Evolutionary conservation across 2,797 vertebrate species (phyloP), one percentile per base, ranked within the genome.

Genomic region (Steatocranus sp.): DNA sequence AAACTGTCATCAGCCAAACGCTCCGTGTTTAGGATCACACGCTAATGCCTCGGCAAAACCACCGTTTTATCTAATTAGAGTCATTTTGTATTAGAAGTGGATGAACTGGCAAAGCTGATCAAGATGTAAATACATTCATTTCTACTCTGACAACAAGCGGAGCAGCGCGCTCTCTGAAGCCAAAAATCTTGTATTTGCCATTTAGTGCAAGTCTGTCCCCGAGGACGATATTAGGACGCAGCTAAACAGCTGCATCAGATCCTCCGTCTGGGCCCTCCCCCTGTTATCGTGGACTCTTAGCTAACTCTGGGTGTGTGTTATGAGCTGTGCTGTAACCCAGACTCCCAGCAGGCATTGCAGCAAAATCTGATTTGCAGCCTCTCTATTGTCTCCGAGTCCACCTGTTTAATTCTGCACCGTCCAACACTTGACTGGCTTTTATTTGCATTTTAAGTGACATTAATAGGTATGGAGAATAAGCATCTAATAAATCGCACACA

Each of bases 361-460:
- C 86, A 91, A 78, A 89, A 92, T 92, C 79, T 84, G 90, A 94
- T 93, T 93, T 94, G 91, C 87, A 86, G 87, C 88, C 80, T 83
- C 30, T 84, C 77, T 50, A 49, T 87, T 88, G 82, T 93, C 85
- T 87, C 85, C 30, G 23, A 83, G 88, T 82, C 83, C 92, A 91
- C 91, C 89, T 91, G 88, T 81, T 92, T 92, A 90, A 93, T 87
- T 88, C 83, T 82, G 81, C 70, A 51, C 85, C 51, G 76, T 89
- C 85, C 79, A 91, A 90, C 90, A 92, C 85, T 85, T 92, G 92
- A 92, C 83, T 93, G 88, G 89, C 84, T 88, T 94, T 92, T 93
- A 95, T 95, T 95, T 94, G 92, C 91, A 94, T 94, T 93, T 92
- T 91, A 93, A 93, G 91, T 92, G 93, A 93, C 93, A 93, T 92